A percentile compares a stretch with the other conserved stretches of the same genome.
Evolutionary conservation across 2,888 invertebrate species (phyloP).

Genomic region (Chesias legatella): DNA sequence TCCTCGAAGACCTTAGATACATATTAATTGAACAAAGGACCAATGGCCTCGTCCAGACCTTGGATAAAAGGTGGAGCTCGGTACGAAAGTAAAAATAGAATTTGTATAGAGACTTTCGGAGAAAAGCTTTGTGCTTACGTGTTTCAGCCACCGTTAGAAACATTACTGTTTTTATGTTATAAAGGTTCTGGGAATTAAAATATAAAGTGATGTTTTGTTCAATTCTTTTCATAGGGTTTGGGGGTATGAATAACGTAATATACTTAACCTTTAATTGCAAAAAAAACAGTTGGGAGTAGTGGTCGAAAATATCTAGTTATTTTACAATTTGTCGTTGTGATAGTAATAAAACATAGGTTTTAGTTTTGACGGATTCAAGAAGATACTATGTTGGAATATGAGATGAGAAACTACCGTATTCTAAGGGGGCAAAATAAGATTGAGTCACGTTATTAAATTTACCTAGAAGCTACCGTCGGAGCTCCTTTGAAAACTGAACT

Average conservation of each 20-base stretch:
- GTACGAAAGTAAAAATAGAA: constrained; percentile 24
- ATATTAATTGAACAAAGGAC: neutral
- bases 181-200: constrained; percentile 1
- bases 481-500: constrained; percentile 20
- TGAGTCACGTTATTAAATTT: constrained; percentile 11
- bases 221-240: too few species aligned
- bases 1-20: constrained; percentile 2
- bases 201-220: neutral
- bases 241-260: too few species aligned
- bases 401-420: constrained; percentile 1
- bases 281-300: too few species aligned
- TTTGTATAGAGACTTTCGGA: too few species aligned
- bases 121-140: constrained; percentile 13
- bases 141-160: constrained; percentile 7
- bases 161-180: constrained; percentile 3
- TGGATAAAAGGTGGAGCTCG: constrained; percentile 24
- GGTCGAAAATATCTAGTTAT: too few species aligned
- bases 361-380: too few species aligned
- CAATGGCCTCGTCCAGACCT: constrained; percentile 27
- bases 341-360: too few species aligned
- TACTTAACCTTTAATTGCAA: too few species aligned
- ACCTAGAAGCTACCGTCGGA: constrained; percentile 1
- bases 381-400: neutral
- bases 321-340: too few species aligned
- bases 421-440: constrained; percentile 4